phyloP scores from a whole-genome alignment of 2,888 invertebrate species.

The Sphaerophoria rueppellii region DNA sequence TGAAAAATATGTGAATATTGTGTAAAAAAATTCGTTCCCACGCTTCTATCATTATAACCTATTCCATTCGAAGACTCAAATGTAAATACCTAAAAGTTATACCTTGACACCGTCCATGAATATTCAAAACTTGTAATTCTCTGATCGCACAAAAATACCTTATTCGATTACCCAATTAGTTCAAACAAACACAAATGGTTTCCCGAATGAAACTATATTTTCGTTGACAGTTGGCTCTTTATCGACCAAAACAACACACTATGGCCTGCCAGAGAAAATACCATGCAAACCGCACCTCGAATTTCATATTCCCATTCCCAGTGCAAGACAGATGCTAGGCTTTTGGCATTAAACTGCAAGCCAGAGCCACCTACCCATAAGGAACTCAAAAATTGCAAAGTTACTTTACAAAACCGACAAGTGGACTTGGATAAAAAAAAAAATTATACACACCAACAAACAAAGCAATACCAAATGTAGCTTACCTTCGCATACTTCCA shows the following conservation, averaged over 20 bases:
- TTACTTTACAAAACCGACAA: constrained; percentile 38
- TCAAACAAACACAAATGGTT: constrained; percentile 21
- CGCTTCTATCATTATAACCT: no score
- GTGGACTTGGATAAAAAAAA: constrained; percentile 30
- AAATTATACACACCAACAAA: background rate
- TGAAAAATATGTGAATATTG: background rate
- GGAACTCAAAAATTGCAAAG: constrained; percentile 54
- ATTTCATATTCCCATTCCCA: constrained; percentile 12
- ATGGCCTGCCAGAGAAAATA: constrained; percentile 4
- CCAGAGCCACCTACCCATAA: constrained; percentile 31
- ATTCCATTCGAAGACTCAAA: background rate
- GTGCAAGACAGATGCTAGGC: constrained; percentile 24
- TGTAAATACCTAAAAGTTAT: background rate
- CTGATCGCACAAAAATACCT: background rate
- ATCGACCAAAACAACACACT: background rate
- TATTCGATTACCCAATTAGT: constrained; percentile 28
- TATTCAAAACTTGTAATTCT: constrained; percentile 26
- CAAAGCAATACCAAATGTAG: constrained; percentile 39
- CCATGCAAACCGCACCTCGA: constrained; percentile 39
- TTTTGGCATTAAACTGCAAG: constrained; percentile 9
- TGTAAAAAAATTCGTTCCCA: no score
- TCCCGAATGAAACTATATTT: background rate
- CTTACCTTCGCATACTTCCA: constrained; percentile 51
- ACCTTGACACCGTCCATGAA: constrained; percentile 48
- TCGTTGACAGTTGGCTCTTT: background rate